phyloP scores from a whole-genome alignment of 2,888 invertebrate species.

The Tinea pellionella region DNA sequence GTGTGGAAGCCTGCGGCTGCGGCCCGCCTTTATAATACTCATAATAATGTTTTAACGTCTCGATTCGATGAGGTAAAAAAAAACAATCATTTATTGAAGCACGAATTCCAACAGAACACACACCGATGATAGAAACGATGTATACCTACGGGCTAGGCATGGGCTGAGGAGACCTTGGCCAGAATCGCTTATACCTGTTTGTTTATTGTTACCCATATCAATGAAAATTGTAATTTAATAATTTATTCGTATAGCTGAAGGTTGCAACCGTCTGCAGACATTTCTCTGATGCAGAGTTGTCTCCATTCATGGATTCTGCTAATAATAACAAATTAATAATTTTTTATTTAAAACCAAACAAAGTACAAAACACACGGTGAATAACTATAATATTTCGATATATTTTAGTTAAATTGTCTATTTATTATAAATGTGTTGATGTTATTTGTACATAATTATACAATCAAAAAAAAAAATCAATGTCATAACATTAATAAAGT shows the following conservation, averaged over 20 bases:
- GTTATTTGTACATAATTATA: neutral
- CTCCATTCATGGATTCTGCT: too few species aligned
- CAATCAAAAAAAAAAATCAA: neutral
- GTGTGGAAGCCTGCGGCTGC: constrained; percentile 19
- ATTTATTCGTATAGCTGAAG: too few species aligned
- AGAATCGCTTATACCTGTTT: neutral
- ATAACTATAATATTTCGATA: too few species aligned
- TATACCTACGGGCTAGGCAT: neutral
- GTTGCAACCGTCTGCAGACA: too few species aligned
- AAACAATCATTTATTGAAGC: constrained; percentile 49
- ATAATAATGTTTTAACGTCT: constrained; percentile 46
- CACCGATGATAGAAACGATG: constrained; percentile 29
- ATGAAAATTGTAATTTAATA: too few species aligned
- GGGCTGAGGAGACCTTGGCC: neutral
- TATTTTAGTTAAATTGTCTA: neutral
- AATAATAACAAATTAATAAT: too few species aligned
- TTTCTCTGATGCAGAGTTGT: too few species aligned
- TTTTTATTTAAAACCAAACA: too few species aligned
- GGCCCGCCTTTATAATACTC: constrained; percentile 31
- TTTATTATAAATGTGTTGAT: neutral
- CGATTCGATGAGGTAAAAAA: constrained; percentile 39
- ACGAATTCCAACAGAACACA: constrained; percentile 47
- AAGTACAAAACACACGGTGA: too few species aligned
- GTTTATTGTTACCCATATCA: too few species aligned
- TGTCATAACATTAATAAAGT: neutral